These are phyloP conservation scores for Chaetodon trifasciatus DNA, from an alignment of 2,797 vertebrate species.

Conservation along the genomic window DNA sequence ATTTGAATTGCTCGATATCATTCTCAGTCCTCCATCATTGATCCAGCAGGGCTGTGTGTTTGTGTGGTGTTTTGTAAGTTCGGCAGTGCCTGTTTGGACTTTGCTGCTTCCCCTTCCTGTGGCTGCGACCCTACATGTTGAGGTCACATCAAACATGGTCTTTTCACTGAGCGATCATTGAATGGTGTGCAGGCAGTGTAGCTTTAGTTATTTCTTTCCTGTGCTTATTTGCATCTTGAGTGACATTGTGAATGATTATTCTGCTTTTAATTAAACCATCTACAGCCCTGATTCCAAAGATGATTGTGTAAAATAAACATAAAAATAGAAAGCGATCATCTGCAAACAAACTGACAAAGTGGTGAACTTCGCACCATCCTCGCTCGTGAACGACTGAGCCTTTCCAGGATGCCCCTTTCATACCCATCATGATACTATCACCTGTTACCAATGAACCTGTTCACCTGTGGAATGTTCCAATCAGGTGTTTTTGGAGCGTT, in stretches of 20 bases:
- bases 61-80: slow-evolving; percentile 29
- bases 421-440: no score
- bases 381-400: no score
- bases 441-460: no score
- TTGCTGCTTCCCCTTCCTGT: slow-evolving; percentile 21
- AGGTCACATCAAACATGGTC: slow-evolving; percentile 26
- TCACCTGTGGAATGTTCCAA: no score
- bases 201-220: not conserved
- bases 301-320: no score
- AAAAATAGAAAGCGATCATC: no score
- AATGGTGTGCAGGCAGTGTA: slow-evolving; percentile 5
- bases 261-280: not conserved
- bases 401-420: no score
- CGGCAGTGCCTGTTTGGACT: slow-evolving; percentile 22
- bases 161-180: slow-evolving; percentile 2
- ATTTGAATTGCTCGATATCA: slow-evolving; percentile 16
- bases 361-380: no score
- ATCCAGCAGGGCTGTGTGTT: no score
- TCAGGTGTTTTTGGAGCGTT: no score
- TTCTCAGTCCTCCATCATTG: slow-evolving; percentile 28
- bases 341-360: no score
- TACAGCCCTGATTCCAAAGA: not conserved
- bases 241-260: not conserved
- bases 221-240: not conserved
- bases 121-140: not conserved